Base-by-base conservation (phyloP, 1,140 invertebrate species). In the Sycobia sp. region DNA sequence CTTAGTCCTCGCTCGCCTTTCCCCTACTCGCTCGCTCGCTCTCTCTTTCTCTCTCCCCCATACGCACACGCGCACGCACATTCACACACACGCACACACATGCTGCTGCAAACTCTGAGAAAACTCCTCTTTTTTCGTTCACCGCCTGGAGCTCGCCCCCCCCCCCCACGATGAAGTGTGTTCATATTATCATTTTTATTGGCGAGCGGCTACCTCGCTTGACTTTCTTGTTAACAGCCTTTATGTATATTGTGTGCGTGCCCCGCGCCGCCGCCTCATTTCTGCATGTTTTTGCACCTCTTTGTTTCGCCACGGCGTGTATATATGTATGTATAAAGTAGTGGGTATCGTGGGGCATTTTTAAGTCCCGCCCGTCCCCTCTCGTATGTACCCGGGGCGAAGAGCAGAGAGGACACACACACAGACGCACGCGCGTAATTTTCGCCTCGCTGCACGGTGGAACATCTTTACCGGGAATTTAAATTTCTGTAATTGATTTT, bases 111-210 rank as follows among this genome's bases (percentile, higher is more conserved):
- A n/a, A n/a, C n/a, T n/a, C n/a, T n/a, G n/a, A 38, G 23, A 29
- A 34, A 38, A 22, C 1, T 27, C 16, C 13, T 38, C 22, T 59
- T 41, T 41, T 41, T 54, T 54, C 32, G 22, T n/a, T n/a, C n/a
- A n/a, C n/a, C n/a, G n/a, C n/a, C n/a, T n/a, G n/a, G n/a, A n/a
- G n/a, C n/a, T n/a, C n/a, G n/a, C n/a, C n/a, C n/a, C n/a, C n/a
- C n/a, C 16, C 13, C n/a, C n/a, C 27, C 53, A 4, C 16, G 44
- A 32, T 34, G 27, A 18, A 27, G 49, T 23, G 13, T 46, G 41
- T 47, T 62, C 49, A 23, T 62, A 62, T 58, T 58, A 58, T 49
- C 47, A 60, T 60, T 60, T 60, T 60, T 60, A 60, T 60, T 60
- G 57, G 44, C 16, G 18, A 34, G 32, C 34, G 34, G 57, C 47